phyloP scores from a whole-genome alignment of 1,140 invertebrate genomes.

The Hypsibius dujardini region DNA sequence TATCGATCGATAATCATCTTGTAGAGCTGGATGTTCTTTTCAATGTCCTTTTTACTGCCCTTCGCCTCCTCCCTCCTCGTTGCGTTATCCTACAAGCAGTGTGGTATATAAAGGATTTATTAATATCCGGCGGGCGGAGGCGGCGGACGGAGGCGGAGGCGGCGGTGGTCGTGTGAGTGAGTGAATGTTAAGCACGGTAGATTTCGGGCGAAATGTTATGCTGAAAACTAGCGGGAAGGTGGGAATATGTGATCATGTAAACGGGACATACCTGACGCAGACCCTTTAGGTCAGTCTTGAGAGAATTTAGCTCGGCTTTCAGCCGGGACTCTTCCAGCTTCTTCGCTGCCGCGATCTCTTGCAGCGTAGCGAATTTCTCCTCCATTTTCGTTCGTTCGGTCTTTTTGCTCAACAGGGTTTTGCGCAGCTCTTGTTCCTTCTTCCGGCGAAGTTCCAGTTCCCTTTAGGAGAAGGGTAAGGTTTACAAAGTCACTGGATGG shows the following conservation, averaged over 20 bases:
- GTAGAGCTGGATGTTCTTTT: slow-evolving; percentile 72
- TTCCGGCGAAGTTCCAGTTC: slow-evolving; percentile 67
- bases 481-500: slow-evolving; percentile 10
- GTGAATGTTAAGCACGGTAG: too few relatives aligned
- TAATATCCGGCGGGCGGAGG: neutral
- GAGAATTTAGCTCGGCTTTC: slow-evolving; percentile 23
- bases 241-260: neutral
- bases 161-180: too few relatives aligned
- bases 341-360: slow-evolving; percentile 77
- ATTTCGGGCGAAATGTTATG: too few relatives aligned
- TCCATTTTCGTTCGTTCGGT: slow-evolving; percentile 83
- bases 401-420: slow-evolving; percentile 60
- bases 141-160: too few relatives aligned
- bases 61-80: slow-evolving; percentile 84
- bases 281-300: slow-evolving; percentile 14
- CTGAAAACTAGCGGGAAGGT: too few relatives aligned
- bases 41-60: slow-evolving; percentile 71
- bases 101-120: neutral
- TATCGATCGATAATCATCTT: slow-evolving; percentile 63
- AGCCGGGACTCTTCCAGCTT: slow-evolving; percentile 66
- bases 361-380: slow-evolving; percentile 77
- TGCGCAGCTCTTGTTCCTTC: slow-evolving; percentile 61
- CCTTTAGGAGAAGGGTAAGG: slow-evolving; percentile 25
- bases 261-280: slow-evolving; percentile 3
- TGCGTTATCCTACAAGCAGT: slow-evolving; percentile 81